A percentile compares a stretch with the other conserved stretches of the same genome.
phyloP scores from a whole-genome alignment of 2,113 vertebrate genomes.

The Probosciger aterrimus region DNA sequence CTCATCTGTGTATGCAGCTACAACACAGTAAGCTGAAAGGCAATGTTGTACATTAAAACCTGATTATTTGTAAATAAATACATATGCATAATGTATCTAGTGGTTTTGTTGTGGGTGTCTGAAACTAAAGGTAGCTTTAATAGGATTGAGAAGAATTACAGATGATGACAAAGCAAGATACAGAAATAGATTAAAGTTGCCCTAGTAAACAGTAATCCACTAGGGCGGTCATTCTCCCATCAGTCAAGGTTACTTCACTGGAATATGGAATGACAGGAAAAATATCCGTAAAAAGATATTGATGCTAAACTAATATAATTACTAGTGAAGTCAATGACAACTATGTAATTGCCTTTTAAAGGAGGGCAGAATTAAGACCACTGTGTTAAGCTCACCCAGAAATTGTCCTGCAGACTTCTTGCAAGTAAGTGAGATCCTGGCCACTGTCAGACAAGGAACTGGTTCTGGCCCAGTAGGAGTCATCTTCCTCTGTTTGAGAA shows the following conservation, averaged over 20 bases:
- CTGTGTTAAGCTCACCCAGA: neutral
- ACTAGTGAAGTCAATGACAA: neutral
- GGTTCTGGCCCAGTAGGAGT: neutral
- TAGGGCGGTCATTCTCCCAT: constrained; percentile 7
- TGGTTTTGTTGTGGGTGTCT: constrained; percentile 14
- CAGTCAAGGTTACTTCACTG: constrained; percentile 70
- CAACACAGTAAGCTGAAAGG: neutral
- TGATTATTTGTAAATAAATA: neutral
- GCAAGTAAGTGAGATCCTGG: neutral
- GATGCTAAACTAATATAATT: neutral
- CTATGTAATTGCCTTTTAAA: neutral
- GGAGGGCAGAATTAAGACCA: neutral
- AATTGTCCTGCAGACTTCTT: neutral
- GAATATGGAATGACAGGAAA: neutral
- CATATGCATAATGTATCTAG: neutral
- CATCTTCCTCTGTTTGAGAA: neutral
- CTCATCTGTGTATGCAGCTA: neutral
- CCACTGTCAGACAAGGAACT: neutral
- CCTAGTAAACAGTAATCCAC: constrained; percentile 72
- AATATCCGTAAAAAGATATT: neutral
- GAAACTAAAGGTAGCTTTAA: constrained; percentile 56
- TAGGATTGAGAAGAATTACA: constrained; percentile 75
- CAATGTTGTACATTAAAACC: neutral
- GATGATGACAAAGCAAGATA: constrained; percentile 72
- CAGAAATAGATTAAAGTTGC: constrained; percentile 68